A percentile compares a stretch with the other conserved stretches of the same genome.
Evolutionary conservation across 2,888 invertebrate genomes (phyloP).

Genomic region (Deroplatys truncata): DNA sequence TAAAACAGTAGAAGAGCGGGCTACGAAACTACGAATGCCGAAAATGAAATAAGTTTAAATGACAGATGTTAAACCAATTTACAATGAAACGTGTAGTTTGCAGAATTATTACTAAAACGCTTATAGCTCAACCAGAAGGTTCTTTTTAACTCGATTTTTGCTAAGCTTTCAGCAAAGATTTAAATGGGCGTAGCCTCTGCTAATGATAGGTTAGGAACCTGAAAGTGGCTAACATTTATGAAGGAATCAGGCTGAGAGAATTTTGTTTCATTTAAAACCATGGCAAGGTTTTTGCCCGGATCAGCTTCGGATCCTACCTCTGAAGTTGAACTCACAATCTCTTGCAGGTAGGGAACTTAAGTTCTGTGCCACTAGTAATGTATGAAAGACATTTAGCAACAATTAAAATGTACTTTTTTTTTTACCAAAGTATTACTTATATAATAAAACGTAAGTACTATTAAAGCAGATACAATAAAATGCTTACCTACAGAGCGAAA

Average conservation of each 20-base stretch:
- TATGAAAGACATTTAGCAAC: no score
- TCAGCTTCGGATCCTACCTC: conserved; percentile 40
- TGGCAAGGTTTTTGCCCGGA: conserved; percentile 39
- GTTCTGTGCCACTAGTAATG: background rate
- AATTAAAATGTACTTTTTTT: no score
- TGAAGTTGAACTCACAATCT: conserved; percentile 43
- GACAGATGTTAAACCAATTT: background rate
- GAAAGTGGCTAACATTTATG: background rate
- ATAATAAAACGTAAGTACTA: no score
- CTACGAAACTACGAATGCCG: background rate
- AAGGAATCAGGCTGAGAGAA: background rate
- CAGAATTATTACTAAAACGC: background rate
- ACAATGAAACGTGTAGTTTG: background rate
- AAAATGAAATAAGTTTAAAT: background rate
- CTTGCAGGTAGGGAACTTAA: conserved; percentile 38
- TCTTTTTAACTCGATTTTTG: background rate
- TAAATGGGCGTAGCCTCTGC: background rate
- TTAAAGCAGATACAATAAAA: no score
- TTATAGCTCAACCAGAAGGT: background rate
- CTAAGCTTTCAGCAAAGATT: background rate
- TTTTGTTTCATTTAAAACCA: background rate
- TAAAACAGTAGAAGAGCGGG: background rate
- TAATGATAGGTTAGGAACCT: background rate
- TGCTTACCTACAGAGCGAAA: no score
- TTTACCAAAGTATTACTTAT: no score